A percentile compares a stretch with the other conserved stretches of the same genome.
Conservation (phyloP, 1,140 invertebrate species). For the Caenorhabditis briggsae region DNA sequence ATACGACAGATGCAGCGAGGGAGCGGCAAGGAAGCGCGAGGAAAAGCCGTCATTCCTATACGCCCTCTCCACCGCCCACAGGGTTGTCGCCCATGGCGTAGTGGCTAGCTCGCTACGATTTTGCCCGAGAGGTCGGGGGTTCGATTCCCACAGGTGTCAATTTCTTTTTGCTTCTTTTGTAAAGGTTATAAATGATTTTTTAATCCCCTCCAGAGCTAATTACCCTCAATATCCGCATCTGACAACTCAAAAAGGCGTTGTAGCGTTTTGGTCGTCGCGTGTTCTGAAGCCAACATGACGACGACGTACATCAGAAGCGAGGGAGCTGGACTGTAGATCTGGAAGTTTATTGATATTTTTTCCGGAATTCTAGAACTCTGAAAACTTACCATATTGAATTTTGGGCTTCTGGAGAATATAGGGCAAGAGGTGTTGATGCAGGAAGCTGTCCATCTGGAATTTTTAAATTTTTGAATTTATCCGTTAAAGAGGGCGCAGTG, state of each 20-base stretch:
- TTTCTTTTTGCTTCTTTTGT: too few species aligned
- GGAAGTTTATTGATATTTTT: not conserved
- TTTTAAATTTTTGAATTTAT: not conserved
- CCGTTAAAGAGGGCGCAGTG: not conserved
- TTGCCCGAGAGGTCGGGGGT: too few species aligned
- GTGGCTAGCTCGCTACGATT: too few species aligned
- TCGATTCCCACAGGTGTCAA: too few species aligned
- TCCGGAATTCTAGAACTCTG: not conserved
- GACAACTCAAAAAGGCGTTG: not conserved
- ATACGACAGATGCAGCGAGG: too few species aligned
- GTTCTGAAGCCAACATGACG: conserved; percentile 19
- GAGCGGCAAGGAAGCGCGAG: too few species aligned
- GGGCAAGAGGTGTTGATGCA: conserved; percentile 26
- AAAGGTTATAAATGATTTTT: too few species aligned
- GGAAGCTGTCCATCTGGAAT: conserved; percentile 16
- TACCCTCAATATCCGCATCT: conserved; percentile 14
- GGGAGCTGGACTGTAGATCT: not conserved
- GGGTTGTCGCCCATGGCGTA: too few species aligned
- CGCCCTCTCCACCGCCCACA: too few species aligned
- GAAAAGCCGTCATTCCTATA: too few species aligned
- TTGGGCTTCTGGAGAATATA: conserved; percentile 11
- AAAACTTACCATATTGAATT: conserved; percentile 30
- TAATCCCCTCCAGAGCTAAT: too few species aligned
- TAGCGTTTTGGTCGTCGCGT: not conserved
- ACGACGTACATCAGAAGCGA: conserved; percentile 32